These are phyloP conservation scores for Centropyge bicolor DNA, from an alignment of 2,797 vertebrate genomes.

Conservation along the genomic window DNA sequence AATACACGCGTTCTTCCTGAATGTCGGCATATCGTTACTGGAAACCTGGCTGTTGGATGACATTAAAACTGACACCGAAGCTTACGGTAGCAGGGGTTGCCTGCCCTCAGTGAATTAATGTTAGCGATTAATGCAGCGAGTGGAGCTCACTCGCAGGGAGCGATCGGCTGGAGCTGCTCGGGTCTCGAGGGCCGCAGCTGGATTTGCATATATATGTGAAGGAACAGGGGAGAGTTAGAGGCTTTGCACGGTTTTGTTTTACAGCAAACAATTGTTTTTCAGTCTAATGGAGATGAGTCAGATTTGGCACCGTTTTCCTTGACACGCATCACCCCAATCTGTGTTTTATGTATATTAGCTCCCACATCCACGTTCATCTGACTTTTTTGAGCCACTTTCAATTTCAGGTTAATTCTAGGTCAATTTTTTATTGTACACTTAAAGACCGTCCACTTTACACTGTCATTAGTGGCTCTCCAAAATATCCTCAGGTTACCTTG, in stretches of 20 bases:
- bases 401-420: background rate
- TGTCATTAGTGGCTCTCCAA: background rate
- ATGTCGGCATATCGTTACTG: slow-evolving; percentile 4
- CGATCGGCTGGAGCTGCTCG: slow-evolving; percentile 14
- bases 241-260: slow-evolving; percentile 4
- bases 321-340: background rate
- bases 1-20: slow-evolving; percentile 1
- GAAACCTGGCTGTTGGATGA: slow-evolving; percentile 5
- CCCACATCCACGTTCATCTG: background rate
- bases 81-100: background rate
- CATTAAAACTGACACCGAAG: slow-evolving; percentile 31
- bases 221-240: background rate
- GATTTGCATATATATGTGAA: slow-evolving; percentile 30
- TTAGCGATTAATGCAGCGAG: slow-evolving; percentile 26
- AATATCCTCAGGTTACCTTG: background rate
- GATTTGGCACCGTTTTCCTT: background rate
- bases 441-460: background rate
- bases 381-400: background rate
- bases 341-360: background rate
- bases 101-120: slow-evolving; percentile 18
- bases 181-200: slow-evolving; percentile 16
- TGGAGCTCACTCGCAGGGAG: background rate
- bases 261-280: background rate
- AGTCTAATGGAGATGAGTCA: background rate
- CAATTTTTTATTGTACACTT: background rate